Evolutionary conservation across 2,113 vertebrate genomes (phyloP), one percentile per base, ranked within the genome.

Genomic region (Oostethus manadensis): DNA sequence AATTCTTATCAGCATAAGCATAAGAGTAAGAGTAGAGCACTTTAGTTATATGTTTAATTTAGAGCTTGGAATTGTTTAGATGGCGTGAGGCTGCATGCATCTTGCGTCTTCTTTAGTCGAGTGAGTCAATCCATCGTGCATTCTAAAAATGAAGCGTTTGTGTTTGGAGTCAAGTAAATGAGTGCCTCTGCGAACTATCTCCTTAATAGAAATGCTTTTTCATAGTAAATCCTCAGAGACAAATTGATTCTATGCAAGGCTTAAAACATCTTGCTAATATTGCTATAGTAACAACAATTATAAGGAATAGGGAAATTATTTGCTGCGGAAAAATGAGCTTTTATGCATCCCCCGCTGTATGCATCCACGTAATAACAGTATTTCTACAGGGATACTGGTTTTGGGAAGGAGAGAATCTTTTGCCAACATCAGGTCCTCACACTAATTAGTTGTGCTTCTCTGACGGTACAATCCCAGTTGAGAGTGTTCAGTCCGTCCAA

Each of bases 121-220:
- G 68, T 3, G 23, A 33, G 29, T 33, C 29, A 33, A 33, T 33
- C 29, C 29, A 7, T 33, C 7, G 29, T 80, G 51, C 48, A 62
- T 58, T 62, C 43, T 56, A 44, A 61, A 81, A 68, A 81, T 59
- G 43, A 66, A 74, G 78, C 61, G 59, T 80, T 81, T 80, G 66
- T 78, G 80, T 86, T 80, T 83, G 60, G 54, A 40, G 51, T 72
- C 64, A 80, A 80, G 60, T 78, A 69, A 84, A 74, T 84, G 76
- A 77, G 82, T 81, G 74, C 74, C 59, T 64, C 3, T 51, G 64
- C 73, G 60, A 77, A 86, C 83, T 79, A 78, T 65, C 75, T 63
- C 58, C 67, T 62, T 64, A 81, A 81, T 74, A 45, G 73, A 78
- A 86, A 77, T 74, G 72, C 73, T 75, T 78, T 81, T 48, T 65